Conservation (phyloP, 2,113 vertebrate species). For the Monarcha castaneiventris region DNA sequence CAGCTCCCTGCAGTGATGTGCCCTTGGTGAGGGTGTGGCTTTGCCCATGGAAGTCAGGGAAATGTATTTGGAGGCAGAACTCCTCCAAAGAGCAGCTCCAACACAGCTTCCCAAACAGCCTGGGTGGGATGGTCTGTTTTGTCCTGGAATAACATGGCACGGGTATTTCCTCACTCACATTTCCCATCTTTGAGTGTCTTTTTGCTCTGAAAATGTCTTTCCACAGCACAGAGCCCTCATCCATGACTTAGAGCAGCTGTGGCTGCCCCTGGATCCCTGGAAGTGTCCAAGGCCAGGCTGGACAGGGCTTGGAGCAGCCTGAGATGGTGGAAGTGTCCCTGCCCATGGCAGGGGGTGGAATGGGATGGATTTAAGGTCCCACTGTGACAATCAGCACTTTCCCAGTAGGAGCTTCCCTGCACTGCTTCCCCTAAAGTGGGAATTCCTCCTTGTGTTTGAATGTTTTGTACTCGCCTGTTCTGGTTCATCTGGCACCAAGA, state of each 20-base stretch:
- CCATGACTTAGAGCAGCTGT: fast-evolving
- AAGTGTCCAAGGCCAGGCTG: background rate
- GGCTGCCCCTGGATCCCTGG: background rate
- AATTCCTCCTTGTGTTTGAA: background rate
- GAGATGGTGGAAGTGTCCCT: fast-evolving
- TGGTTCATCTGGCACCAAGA: background rate
- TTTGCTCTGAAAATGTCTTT: background rate
- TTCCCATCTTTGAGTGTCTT: too few relatives aligned
- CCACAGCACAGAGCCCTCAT: background rate
- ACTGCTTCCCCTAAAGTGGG: fast-evolving
- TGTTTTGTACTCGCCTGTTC: fast-evolving
- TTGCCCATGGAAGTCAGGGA: background rate
- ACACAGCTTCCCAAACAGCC: background rate
- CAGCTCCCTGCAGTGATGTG: background rate
- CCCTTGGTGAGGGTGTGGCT: fast-evolving
- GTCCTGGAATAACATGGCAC: fast-evolving
- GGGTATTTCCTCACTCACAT: fast-evolving
- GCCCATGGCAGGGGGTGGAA: background rate
- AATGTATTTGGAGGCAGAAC: background rate
- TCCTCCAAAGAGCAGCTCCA: background rate
- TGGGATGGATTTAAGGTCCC: background rate
- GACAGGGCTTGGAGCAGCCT: fast-evolving
- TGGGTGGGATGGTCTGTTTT: fast-evolving
- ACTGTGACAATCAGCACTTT: background rate
- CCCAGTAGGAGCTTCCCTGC: background rate